A percentile compares a stretch with the other conserved stretches of the same genome.
phyloP scores from a whole-genome alignment of 1,140 invertebrate species.

The Solenopsis invicta region DNA sequence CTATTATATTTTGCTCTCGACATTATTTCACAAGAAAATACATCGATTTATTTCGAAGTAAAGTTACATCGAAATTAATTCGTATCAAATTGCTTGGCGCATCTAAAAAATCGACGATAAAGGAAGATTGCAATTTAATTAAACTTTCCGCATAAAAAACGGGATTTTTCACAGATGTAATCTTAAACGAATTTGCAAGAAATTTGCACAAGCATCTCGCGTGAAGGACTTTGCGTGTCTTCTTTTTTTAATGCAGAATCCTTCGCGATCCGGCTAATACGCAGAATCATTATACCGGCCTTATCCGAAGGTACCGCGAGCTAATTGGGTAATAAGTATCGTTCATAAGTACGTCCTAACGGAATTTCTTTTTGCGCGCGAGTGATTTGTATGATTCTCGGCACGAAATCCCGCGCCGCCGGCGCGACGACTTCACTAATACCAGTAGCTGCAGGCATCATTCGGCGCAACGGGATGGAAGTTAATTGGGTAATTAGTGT shows the following conservation, averaged over 20 bases:
- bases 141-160: background rate
- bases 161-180: background rate
- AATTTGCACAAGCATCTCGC: background rate
- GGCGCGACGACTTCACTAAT: conserved; percentile 7
- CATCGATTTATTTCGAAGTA: background rate
- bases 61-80: background rate
- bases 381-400: conserved; percentile 41
- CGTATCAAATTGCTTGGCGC: background rate
- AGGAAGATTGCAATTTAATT: background rate
- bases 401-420: background rate
- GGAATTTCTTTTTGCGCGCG: conserved; percentile 42
- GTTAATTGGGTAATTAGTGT: conserved; percentile 75
- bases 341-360: conserved; percentile 48
- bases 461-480: conserved; percentile 61
- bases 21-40: background rate
- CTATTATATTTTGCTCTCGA: background rate
- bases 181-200: background rate
- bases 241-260: conserved; percentile 7
- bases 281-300: conserved; percentile 32
- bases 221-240: background rate
- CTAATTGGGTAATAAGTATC: conserved; percentile 60
- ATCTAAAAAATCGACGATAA: background rate
- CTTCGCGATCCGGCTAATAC: conserved; percentile 1
- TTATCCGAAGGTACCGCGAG: conserved; percentile 19
- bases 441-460: conserved; percentile 26